These are phyloP conservation scores for Scelioninae gen. 1 DNA, from an alignment of 2,888 invertebrate genomes.

Conservation along the genomic window DNA sequence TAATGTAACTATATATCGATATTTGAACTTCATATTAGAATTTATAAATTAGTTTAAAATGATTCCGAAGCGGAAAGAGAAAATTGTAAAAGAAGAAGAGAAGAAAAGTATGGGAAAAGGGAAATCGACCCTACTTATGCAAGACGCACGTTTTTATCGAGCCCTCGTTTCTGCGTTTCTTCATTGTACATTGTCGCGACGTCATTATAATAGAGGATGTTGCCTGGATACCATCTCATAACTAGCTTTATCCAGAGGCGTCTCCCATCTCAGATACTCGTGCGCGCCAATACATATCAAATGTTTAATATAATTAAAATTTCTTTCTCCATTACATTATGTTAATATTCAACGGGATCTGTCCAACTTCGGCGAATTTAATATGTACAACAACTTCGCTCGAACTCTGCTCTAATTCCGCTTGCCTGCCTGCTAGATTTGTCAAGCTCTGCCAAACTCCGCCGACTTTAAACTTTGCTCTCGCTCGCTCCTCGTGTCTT, in stretches of 20 bases:
- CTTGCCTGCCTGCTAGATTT: conserved; percentile 41
- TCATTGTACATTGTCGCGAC: conserved; percentile 59
- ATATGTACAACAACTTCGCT: conserved; percentile 50
- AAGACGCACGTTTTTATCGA: conserved; percentile 34
- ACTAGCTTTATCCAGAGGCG: conserved; percentile 54
- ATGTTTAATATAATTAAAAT: conserved; percentile 65
- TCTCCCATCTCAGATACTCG: conserved; percentile 22
- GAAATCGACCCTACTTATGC: conserved; percentile 23
- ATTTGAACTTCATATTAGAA: conserved; percentile 31
- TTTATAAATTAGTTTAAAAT: conserved; percentile 32
- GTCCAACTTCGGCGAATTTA: conserved; percentile 47
- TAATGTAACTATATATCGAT: conserved; percentile 19
- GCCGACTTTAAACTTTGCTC: conserved; percentile 46
- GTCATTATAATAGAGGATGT: conserved; percentile 65
- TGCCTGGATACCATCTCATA: conserved; percentile 66
- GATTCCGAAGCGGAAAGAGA: neutral
- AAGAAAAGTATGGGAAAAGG: neutral
- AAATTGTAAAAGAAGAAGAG: neutral
- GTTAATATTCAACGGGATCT: conserved; percentile 57
- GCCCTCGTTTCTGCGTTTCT: conserved; percentile 57
- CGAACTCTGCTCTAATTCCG: conserved; percentile 50
- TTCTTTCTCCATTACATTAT: conserved; percentile 56
- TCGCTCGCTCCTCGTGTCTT: conserved; percentile 8
- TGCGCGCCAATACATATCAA: conserved; percentile 54
- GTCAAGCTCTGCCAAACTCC: conserved; percentile 56